These are phyloP conservation scores for Ictalurus furcatus DNA, from an alignment of 2,113 vertebrate genomes.

Conservation along the genomic window DNA sequence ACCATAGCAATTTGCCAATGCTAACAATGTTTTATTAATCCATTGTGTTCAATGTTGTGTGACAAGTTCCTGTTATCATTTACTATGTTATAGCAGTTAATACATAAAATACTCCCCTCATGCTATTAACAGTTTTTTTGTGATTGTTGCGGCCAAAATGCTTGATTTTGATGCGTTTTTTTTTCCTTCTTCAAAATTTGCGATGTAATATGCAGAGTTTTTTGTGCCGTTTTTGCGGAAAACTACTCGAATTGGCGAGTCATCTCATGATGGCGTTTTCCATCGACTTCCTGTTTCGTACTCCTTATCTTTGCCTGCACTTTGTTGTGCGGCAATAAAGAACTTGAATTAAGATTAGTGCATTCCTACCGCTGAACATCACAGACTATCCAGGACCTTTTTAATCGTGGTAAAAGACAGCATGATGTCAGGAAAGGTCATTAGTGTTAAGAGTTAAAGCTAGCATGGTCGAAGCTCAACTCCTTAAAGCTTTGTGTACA, in stretches of 20 bases:
- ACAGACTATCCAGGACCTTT: neutral
- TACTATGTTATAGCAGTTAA: too few relatives aligned
- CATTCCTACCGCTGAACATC: neutral
- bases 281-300: neutral
- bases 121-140: too few relatives aligned
- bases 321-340: neutral
- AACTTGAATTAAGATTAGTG: neutral
- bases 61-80: too few relatives aligned
- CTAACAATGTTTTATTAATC: neutral
- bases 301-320: neutral
- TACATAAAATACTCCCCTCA: neutral
- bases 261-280: neutral
- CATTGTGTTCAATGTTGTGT: neutral
- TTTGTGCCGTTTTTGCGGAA: too few relatives aligned
- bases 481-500: slow-evolving; percentile 28
- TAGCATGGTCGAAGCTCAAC: neutral
- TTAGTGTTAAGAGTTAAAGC: slow-evolving; percentile 28
- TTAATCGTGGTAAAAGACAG: slow-evolving; percentile 3
- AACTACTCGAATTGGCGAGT: too few relatives aligned
- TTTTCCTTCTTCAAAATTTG: too few relatives aligned
- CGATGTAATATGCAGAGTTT: too few relatives aligned
- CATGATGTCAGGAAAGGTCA: slow-evolving; percentile 22
- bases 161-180: too few relatives aligned
- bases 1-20: neutral
- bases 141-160: too few relatives aligned